These are phyloP conservation scores for Oryzias curvinotus DNA, from an alignment of 2,113 vertebrate species.

Conservation along the genomic window DNA sequence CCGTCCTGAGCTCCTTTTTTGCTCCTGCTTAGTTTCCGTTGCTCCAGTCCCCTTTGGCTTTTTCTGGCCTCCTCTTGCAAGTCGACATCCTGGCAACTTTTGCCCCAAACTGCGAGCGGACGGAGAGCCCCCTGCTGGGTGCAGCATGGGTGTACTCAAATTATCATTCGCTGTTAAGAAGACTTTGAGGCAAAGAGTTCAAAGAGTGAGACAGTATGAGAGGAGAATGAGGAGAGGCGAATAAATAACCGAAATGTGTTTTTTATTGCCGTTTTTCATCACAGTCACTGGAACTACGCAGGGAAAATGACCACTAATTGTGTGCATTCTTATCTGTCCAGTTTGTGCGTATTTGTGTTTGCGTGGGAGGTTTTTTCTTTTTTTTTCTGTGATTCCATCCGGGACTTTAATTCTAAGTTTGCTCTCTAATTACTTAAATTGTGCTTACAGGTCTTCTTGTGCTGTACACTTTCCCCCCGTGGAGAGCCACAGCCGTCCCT, in stretches of 20 bases:
- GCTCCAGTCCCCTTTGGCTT: background rate
- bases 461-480: slow-evolving; percentile 57
- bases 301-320: slow-evolving; percentile 26
- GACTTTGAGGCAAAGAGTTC: slow-evolving; percentile 47
- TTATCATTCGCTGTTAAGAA: slow-evolving; percentile 54
- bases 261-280: slow-evolving; percentile 44
- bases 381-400: slow-evolving; percentile 7
- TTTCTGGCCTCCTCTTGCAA: slow-evolving; percentile 12
- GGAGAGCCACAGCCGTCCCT: slow-evolving; percentile 58
- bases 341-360: slow-evolving; percentile 24
- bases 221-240: slow-evolving; percentile 5
- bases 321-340: slow-evolving; percentile 11
- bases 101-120: slow-evolving; percentile 43
- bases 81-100: slow-evolving; percentile 46
- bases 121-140: slow-evolving; percentile 47
- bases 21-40: slow-evolving; percentile 12
- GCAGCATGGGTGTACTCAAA: slow-evolving; percentile 42
- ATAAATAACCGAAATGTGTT: slow-evolving; percentile 17
- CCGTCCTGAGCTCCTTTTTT: slow-evolving; percentile 6
- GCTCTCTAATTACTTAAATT: slow-evolving; percentile 75
- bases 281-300: slow-evolving; percentile 25
- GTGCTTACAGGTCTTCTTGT: slow-evolving; percentile 76
- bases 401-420: slow-evolving; percentile 54
- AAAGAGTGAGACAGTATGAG: slow-evolving; percentile 22
- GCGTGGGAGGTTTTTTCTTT: slow-evolving; percentile 13